Evolutionary conservation across 2,113 vertebrate species (phyloP), one percentile per base, ranked within the genome.

Genomic region (Phrynosoma platyrhinos): DNA sequence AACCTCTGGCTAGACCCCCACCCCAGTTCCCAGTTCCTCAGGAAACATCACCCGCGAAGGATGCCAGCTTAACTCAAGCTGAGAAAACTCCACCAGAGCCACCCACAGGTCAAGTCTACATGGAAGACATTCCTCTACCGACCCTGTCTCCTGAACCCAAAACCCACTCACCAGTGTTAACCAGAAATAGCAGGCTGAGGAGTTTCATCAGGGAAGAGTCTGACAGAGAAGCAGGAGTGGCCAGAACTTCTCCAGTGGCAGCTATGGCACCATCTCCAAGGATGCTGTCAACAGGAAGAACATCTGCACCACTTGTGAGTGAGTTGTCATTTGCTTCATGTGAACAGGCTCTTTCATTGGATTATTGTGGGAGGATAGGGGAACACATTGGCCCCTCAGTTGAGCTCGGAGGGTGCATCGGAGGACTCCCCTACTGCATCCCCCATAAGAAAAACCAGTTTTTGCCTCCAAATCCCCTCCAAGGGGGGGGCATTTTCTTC

Each of bases 291-390:
- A 25, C 21, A 32, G 71, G 6, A 0, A 2, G 4, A 12, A 85
- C 7, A 36, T 14, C 78, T 3, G 82, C 71, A 0, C 82, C 88
- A 14, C 42, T 81, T n/a, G 91, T 82, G 88, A 88, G 86, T 21
- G n/a, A 4, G n/a, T 52, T 84, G 0, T 1, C 52, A 40, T 84
- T 62, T 12, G 42, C 64, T 76, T 75, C 18, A 21, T 16, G n/a
- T 74, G 47, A 7, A 47, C 47, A 47, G 47, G 47, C 47, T 47
- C 47, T 47, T 47, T 47, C 47, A 47, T 47, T 47, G 47, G 7
- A 47, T 47, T 47, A 47, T 20, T 62, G 58, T 16, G 58, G 58
- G 58, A 20, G 58, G 58, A 62, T 20, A 36, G 12, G 58, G 7
- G 58, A 62, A 20, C 58, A 62, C 58, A 62, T 47, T 47, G 47